Evolutionary conservation across 2,797 vertebrate genomes (phyloP).

Genomic region (Eulemur rubriventer): DNA sequence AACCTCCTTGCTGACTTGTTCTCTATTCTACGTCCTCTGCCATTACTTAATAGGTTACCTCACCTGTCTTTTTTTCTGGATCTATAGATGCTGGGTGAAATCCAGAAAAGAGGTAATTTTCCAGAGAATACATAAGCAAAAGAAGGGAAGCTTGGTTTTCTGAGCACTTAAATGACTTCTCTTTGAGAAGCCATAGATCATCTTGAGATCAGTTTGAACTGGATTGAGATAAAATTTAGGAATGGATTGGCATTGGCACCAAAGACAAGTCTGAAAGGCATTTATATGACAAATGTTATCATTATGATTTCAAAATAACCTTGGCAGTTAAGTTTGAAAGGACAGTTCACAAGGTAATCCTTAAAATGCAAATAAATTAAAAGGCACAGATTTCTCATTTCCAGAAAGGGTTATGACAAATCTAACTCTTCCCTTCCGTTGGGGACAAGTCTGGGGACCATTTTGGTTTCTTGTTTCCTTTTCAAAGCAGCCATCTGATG

Average conservation of each 20-base stretch:
- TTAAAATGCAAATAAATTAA: conserved; percentile 9
- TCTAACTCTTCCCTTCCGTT: neutral
- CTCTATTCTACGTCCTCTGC: neutral
- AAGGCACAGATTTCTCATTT: neutral
- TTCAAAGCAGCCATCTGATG: neutral
- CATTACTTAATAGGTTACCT: neutral
- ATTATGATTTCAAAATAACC: conserved; percentile 35
- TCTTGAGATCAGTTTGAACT: conserved; percentile 47
- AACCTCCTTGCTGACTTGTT: neutral
- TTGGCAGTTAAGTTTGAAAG: conserved; percentile 10
- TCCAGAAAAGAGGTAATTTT: conserved; percentile 24
- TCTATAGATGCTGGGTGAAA: neutral
- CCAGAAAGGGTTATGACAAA: neutral
- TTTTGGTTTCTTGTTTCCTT: neutral
- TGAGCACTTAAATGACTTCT: neutral
- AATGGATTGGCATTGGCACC: neutral
- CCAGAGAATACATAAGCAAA: conserved; percentile 19
- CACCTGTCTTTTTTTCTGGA: neutral
- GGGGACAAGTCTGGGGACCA: neutral
- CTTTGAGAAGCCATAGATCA: neutral
- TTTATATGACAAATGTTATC: neutral
- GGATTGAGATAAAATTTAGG: neutral
- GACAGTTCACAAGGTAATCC: neutral
- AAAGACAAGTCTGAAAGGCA: conserved; percentile 14
- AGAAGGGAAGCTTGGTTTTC: neutral